These are phyloP conservation scores for Chymomyza caudatula DNA, from an alignment of 2,888 invertebrate genomes.

Conservation along the genomic window DNA sequence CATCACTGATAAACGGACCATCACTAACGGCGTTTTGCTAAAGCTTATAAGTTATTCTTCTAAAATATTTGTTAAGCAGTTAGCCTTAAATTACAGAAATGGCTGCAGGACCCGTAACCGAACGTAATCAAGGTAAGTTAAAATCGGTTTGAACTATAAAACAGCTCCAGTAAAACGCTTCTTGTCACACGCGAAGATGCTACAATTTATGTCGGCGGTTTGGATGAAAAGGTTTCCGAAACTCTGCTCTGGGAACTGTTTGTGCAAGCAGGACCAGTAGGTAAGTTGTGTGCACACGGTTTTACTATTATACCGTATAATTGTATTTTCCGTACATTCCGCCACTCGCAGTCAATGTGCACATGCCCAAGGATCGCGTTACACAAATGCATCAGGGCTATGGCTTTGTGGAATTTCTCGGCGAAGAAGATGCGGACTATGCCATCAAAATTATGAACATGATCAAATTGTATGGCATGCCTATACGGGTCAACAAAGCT, in stretches of 20 bases:
- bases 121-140: conserved; percentile 94
- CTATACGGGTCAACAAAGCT: conserved; percentile 98
- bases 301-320: neutral
- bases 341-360: conserved; percentile 90
- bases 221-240: conserved; percentile 99
- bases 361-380: conserved; percentile 99
- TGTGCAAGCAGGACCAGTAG: conserved; percentile 98
- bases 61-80: neutral
- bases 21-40: conserved; percentile 24
- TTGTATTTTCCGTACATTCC: neutral
- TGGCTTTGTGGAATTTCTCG: conserved; percentile 99
- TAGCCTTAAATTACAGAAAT: conserved; percentile 82
- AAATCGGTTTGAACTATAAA: neutral
- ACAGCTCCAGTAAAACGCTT: neutral
- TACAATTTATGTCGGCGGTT: conserved; percentile 99
- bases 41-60: conserved; percentile 11
- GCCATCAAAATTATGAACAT: conserved; percentile 99
- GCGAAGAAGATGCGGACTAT: conserved; percentile 99
- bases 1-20: conserved; percentile 34
- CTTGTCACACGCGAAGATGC: conserved; percentile 86
- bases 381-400: conserved; percentile 99
- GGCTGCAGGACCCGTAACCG: conserved; percentile 99
- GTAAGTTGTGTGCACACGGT: conserved; percentile 80
- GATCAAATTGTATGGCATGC: conserved; percentile 99
- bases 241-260: conserved; percentile 99